Evolutionary conservation across 2,113 vertebrate genomes (phyloP), one percentile per base, ranked within the genome.

Genomic region (Steatornis caripensis): DNA sequence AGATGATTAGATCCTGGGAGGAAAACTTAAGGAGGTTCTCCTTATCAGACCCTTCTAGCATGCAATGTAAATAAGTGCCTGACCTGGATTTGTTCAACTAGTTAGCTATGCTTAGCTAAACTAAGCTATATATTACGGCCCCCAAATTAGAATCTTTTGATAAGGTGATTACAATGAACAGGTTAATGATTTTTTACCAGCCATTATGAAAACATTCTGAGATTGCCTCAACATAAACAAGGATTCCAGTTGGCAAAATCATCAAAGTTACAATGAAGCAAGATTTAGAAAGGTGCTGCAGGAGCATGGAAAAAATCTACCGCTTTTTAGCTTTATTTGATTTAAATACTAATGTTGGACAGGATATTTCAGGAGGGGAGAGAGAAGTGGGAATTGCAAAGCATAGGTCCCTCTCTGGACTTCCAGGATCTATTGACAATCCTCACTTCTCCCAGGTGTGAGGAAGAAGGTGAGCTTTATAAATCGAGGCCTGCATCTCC

Each of bases 21-120:
- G 77, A 90, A 93, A 82, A n/a, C n/a, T 84, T 81, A 62, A 76
- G 87, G 68, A 93, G 54, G 54, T 88, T 91, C 88, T 91, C 87
- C 84, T 81, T 91, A 93, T 94, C 89, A 89, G 83, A 91, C 89
- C n/a, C 53, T 95, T 87, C 79, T 93, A 84, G 37, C 41, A n/a
- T 55, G 45, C 7, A 5, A 60, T 45, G 34, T 58, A 95, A 95
- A 66, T 88, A 89, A 90, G 49, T 18, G 5, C 32, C 82, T 96
- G 90, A 87, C 64, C 64, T 91, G 49, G 39, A 89, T 96, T 84
- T 77, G 49, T 87, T 94, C 48, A 79, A 13, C 87, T 29, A 26
- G 48, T 72, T 97, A 81, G 54, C 76, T 64, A 7, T 72, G 69
- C 68, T 55, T 68, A 71, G 22, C 70, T 68, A 48, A 82, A 84